phyloP scores from a whole-genome alignment of 2,113 vertebrate genomes.

The Malurus melanocephalus region DNA sequence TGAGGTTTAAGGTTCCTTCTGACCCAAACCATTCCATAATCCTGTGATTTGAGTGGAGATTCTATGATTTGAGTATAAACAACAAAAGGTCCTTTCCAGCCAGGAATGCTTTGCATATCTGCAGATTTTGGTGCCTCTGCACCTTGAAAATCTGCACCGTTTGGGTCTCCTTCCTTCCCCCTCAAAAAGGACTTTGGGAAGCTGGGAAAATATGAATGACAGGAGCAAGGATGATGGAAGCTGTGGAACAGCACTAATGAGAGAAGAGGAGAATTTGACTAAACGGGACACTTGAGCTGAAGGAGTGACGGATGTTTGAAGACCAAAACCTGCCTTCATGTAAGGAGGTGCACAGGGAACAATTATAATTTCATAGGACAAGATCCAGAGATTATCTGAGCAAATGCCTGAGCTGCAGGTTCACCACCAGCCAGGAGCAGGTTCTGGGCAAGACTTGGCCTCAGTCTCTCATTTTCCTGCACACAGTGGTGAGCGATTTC shows the following conservation, averaged over 20 bases:
- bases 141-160: not conserved
- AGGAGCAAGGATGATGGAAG: not conserved
- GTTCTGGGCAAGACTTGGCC: not conserved
- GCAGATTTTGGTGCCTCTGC: not conserved
- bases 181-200: not conserved
- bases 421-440: not conserved
- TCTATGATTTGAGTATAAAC: not conserved
- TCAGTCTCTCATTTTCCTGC: not conserved
- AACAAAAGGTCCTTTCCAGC: not conserved
- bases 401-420: not conserved
- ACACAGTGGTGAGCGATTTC: not conserved
- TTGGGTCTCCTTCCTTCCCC: not conserved
- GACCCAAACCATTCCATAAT: rapidly evolving
- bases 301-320: not conserved
- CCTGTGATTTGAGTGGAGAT: rapidly evolving
- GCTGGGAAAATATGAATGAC: not conserved
- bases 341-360: not conserved
- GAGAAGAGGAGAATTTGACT: not conserved
- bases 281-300: not conserved
- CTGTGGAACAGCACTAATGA: rapidly evolving
- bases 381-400: not conserved
- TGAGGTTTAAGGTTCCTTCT: not conserved
- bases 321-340: not conserved
- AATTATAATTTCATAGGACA: not conserved
- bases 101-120: not conserved